Percentiles rank a stretch among this genome's conserved stretches.
phyloP scores from a whole-genome alignment of 2,797 vertebrate species.

The Naso thynnoides region DNA sequence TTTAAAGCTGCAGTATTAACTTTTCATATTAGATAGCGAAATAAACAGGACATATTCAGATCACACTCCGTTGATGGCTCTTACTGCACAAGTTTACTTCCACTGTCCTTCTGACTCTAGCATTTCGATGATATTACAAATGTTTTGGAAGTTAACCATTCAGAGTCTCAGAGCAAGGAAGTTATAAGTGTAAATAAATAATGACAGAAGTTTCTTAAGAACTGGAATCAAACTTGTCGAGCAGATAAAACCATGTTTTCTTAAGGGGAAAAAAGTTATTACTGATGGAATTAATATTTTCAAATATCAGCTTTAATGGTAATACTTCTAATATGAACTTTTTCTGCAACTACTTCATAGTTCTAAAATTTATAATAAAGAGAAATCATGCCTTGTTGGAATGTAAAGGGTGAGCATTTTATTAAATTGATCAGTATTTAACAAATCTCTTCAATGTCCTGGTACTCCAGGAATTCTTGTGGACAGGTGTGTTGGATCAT shows the following conservation, averaged over 20 bases:
- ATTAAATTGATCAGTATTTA: not conserved
- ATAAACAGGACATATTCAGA: conserved; percentile 17
- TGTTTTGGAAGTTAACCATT: conserved; percentile 8
- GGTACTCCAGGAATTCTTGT: not conserved
- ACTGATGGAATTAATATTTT: not conserved
- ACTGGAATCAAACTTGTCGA: not conserved
- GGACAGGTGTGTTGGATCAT: not conserved
- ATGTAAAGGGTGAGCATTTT: not conserved
- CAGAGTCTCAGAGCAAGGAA: not conserved
- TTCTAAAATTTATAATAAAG: not conserved
- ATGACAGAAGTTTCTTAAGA: not conserved
- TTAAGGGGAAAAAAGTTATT: not conserved
- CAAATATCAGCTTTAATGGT: not conserved
- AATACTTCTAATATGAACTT: not conserved
- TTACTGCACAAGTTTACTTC: not conserved
- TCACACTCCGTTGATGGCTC: not conserved
- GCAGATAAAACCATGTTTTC: not conserved
- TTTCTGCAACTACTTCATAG: not conserved
- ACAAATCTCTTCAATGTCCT: not conserved
- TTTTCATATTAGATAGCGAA: conserved; percentile 31
- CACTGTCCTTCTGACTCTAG: not conserved
- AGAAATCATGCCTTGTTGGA: not conserved
- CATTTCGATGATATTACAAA: conserved; percentile 4
- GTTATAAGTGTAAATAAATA: not conserved
- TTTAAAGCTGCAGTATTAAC: conserved; percentile 36